Percentiles rank a stretch among this genome's conserved stretches.
phyloP scores from a whole-genome alignment of 2,888 invertebrate species.

The Diadegma fenestrale region DNA sequence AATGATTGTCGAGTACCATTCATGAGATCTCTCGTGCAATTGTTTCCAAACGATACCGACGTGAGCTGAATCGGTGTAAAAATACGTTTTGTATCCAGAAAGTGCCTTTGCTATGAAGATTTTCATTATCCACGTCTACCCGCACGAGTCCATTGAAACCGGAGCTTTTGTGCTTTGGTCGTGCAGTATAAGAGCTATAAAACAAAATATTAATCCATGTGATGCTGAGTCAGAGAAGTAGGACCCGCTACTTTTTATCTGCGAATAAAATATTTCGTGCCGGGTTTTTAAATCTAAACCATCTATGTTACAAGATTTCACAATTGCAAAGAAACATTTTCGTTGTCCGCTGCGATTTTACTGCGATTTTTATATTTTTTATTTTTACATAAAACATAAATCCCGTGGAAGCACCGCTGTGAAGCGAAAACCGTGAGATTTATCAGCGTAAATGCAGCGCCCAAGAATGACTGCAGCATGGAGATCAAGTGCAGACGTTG shows the following conservation, averaged over 20 bases:
- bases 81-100: conserved; percentile 16
- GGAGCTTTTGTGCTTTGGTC: neutral
- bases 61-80: conserved; percentile 35
- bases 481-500: conserved; percentile 36
- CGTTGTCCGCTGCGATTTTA: conserved; percentile 4
- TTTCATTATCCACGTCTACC: conserved; percentile 3
- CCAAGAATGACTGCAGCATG: conserved; percentile 45
- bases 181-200: neutral
- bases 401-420: neutral
- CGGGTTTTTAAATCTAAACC: conserved; percentile 17
- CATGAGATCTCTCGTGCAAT: conserved; percentile 23
- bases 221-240: conserved; percentile 2
- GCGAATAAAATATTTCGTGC: neutral
- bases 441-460: conserved; percentile 43
- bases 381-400: conserved; percentile 1
- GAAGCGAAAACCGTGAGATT: conserved; percentile 34
- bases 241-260: neutral
- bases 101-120: neutral
- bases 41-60: conserved; percentile 24
- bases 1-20: conserved; percentile 15
- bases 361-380: neutral
- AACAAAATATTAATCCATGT: neutral
- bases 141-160: conserved; percentile 21
- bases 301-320: conserved; percentile 10
- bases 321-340: neutral